A percentile compares a stretch with the other conserved stretches of the same genome.
These are phyloP conservation scores for Neodiprion virginianus DNA, from an alignment of 1,140 invertebrate genomes.

Conservation along the genomic window DNA sequence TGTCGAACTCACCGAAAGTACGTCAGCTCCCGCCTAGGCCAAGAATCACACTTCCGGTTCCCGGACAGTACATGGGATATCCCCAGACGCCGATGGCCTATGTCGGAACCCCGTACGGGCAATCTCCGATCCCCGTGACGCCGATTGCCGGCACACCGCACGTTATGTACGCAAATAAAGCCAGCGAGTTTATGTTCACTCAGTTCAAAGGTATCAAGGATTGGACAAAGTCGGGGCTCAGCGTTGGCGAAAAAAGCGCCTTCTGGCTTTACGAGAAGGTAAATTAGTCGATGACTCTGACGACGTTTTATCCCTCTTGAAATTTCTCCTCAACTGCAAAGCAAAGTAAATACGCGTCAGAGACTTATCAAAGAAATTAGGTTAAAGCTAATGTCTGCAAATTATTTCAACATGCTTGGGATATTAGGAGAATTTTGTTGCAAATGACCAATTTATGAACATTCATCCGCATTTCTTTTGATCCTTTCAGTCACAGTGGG, in stretches of 20 bases:
- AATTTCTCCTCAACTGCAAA: conserved; percentile 14
- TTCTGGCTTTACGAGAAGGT: conserved; percentile 81
- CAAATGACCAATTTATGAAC: no score
- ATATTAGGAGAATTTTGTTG: no score
- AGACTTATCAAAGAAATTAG: background rate
- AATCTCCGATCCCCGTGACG: conserved; percentile 60
- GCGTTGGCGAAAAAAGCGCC: conserved; percentile 80
- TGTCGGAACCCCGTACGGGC: conserved; percentile 57
- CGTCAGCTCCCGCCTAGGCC: conserved; percentile 55
- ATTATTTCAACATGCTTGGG: background rate
- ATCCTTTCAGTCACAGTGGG: no score
- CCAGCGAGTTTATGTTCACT: conserved; percentile 76
- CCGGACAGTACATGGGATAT: conserved; percentile 53
- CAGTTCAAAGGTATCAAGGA: conserved; percentile 79
- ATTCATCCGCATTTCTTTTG: no score
- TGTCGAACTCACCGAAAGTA: conserved; percentile 48
- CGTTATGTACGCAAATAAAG: conserved; percentile 69
- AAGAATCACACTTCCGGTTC: conserved; percentile 65
- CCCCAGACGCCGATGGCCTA: conserved; percentile 48
- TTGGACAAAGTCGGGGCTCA: conserved; percentile 81
- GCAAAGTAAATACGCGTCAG: background rate
- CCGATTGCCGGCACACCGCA: conserved; percentile 57
- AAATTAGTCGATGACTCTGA: conserved; percentile 4
- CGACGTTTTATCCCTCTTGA: background rate
- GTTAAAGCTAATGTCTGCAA: background rate